A percentile compares a stretch with the other conserved stretches of the same genome.
Evolutionary conservation across 2,113 vertebrate species (phyloP).

Genomic region (Dromiciops gliroides): DNA sequence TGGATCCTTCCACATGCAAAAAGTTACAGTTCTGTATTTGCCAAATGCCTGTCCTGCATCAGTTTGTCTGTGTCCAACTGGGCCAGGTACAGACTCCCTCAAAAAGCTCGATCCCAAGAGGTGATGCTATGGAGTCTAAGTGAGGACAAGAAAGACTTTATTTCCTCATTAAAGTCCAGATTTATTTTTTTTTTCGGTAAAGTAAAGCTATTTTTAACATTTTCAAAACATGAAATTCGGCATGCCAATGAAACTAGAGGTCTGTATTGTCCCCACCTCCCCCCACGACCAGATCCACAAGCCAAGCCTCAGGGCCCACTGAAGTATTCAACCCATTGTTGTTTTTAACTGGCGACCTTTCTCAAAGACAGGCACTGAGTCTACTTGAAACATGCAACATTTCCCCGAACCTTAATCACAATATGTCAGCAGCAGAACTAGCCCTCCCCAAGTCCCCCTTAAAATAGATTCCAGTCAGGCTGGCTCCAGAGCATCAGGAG

Average conservation of each 20-base stretch:
- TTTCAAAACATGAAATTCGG: not conserved
- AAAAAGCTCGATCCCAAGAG: not conserved
- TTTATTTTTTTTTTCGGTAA: not conserved
- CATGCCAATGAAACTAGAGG: conserved; percentile 11
- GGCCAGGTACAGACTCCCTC: not conserved
- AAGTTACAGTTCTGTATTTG: not conserved
- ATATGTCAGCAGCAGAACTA: not conserved
- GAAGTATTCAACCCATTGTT: not conserved
- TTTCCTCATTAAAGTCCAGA: conserved; percentile 6
- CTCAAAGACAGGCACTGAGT: not conserved
- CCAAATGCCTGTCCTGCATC: conserved; percentile 8
- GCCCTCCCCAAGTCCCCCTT: not conserved
- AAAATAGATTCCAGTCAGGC: not conserved
- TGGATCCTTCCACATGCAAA: conserved; percentile 64
- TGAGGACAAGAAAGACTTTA: not conserved
- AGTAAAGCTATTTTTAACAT: conserved; percentile 11
- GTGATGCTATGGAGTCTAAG: not conserved
- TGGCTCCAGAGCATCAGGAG: not conserved
- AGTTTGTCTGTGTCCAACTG: not conserved
- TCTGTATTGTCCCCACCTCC: not conserved
- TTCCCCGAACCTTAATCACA: conserved; percentile 1
- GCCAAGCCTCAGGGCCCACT: not conserved
- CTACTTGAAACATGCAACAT: not conserved
- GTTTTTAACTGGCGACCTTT: conserved; percentile 36
- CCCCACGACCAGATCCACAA: not conserved